Evolutionary conservation across 2,888 invertebrate species (phyloP).

Genomic region (Rotaria socialis): DNA sequence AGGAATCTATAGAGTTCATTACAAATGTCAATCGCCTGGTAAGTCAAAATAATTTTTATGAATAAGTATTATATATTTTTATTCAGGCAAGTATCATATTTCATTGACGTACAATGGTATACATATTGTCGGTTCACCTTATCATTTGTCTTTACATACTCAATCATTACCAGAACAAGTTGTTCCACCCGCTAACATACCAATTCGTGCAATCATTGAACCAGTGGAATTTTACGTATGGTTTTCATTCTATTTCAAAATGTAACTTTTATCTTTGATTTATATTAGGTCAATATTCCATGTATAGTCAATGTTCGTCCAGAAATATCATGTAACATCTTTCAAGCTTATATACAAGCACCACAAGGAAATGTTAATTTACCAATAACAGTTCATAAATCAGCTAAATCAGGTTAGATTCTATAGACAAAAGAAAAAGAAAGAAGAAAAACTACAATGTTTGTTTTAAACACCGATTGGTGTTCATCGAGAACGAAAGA

Average conservation of each 20-base stretch:
- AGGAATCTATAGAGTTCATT: conserved; percentile 31
- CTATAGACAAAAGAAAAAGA: no score
- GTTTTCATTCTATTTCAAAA: neutral
- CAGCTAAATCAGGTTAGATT: conserved; percentile 12
- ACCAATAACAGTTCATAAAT: conserved; percentile 34
- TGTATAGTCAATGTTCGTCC: conserved; percentile 30
- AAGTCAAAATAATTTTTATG: neutral
- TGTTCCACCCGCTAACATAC: neutral
- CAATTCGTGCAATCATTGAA: neutral
- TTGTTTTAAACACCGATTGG: no score
- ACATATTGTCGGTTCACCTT: neutral
- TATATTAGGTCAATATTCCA: neutral
- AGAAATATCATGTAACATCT: neutral
- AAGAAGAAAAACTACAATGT: no score
- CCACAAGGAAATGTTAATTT: conserved; percentile 23
- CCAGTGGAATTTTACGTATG: neutral
- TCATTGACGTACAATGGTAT: neutral
- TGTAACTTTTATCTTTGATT: neutral
- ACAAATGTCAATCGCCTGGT: conserved; percentile 12
- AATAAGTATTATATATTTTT: neutral
- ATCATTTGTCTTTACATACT: neutral
- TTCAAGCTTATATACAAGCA: conserved; percentile 14
- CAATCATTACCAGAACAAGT: neutral
- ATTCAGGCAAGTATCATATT: neutral
- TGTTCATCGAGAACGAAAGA: no score